phyloP scores from a whole-genome alignment of 2,113 vertebrate species.

The Acrocephalus kingi region DNA sequence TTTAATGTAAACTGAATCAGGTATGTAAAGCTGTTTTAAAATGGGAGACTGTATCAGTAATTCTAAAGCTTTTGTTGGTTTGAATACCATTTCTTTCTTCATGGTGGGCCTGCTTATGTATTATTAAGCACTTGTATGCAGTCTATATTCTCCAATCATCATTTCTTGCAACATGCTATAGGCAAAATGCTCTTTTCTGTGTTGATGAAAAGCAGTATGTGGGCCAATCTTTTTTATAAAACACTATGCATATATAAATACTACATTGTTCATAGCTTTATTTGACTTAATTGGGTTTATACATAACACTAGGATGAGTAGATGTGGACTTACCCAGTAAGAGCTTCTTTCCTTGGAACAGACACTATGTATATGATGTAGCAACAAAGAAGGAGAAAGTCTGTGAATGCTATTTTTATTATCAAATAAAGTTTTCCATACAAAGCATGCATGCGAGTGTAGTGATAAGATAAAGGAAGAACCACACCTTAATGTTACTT shows the following conservation, averaged over 20 bases:
- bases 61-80: conserved; percentile 85
- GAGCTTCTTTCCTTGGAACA: conserved; percentile 88
- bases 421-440: conserved; percentile 98
- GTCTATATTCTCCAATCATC: conserved; percentile 89
- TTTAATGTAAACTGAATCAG: conserved; percentile 98
- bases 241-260: conserved; percentile 99
- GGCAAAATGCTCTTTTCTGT: conserved; percentile 89
- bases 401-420: conserved; percentile 98
- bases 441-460: conserved; percentile 77
- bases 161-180: conserved; percentile 88
- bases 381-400: conserved; percentile 88
- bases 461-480: conserved; percentile 63
- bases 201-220: conserved; percentile 92
- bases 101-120: conserved; percentile 91
- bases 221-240: conserved; percentile 95
- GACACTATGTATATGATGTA: conserved; percentile 92
- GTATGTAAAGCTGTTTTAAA: conserved; percentile 95
- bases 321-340: conserved; percentile 86
- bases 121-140: conserved; percentile 89
- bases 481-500: not conserved
- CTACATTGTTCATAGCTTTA: conserved; percentile 99
- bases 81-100: conserved; percentile 79
- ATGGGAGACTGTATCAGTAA: conserved; percentile 85
- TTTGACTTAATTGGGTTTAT: conserved; percentile 91
- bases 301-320: conserved; percentile 90